A percentile compares a stretch with the other conserved stretches of the same genome.
These are phyloP conservation scores for Synanthedon vespiformis DNA, from an alignment of 2,888 invertebrate species.

Conservation along the genomic window DNA sequence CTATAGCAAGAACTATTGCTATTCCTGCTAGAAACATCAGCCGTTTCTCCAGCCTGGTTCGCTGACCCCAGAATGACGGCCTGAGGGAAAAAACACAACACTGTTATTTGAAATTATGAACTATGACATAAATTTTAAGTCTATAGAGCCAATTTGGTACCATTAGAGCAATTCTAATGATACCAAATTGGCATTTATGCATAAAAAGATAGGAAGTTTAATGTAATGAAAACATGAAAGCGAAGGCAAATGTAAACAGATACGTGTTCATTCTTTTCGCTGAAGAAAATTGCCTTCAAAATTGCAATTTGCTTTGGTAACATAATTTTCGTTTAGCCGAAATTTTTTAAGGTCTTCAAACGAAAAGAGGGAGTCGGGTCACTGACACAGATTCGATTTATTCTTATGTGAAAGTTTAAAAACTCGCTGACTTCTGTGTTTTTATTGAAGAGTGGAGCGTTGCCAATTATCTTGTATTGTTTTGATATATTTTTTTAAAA, in stretches of 20 bases:
- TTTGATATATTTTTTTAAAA: too few relatives aligned
- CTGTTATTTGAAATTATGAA: too few relatives aligned
- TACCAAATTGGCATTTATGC: too few relatives aligned
- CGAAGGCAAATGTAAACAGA: background rate
- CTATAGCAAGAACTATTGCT: constrained; percentile 36
- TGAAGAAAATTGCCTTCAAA: constrained; percentile 57
- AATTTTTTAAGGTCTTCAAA: constrained; percentile 45
- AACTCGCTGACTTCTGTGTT: too few relatives aligned
- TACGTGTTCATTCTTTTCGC: constrained; percentile 8
- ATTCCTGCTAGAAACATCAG: constrained; percentile 36
- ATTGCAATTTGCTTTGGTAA: constrained; percentile 60
- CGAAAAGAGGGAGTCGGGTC: constrained; percentile 33
- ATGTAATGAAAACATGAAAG: background rate
- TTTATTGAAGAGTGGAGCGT: too few relatives aligned
- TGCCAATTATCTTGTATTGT: too few relatives aligned
- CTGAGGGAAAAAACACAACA: constrained; percentile 15
- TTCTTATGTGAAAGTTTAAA: constrained; percentile 19
- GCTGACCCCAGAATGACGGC: constrained; percentile 51
- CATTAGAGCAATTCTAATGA: too few relatives aligned
- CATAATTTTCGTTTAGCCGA: constrained; percentile 48
- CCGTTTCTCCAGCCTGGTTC: constrained; percentile 50
- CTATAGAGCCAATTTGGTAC: too few relatives aligned
- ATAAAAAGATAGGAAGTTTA: too few relatives aligned
- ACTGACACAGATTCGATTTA: constrained; percentile 26
- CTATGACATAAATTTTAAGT: too few relatives aligned